Percentiles rank a stretch among this genome's conserved stretches.
Evolutionary conservation across 2,113 vertebrate genomes (phyloP).

Genomic region (Cynopterus brachyotis): DNA sequence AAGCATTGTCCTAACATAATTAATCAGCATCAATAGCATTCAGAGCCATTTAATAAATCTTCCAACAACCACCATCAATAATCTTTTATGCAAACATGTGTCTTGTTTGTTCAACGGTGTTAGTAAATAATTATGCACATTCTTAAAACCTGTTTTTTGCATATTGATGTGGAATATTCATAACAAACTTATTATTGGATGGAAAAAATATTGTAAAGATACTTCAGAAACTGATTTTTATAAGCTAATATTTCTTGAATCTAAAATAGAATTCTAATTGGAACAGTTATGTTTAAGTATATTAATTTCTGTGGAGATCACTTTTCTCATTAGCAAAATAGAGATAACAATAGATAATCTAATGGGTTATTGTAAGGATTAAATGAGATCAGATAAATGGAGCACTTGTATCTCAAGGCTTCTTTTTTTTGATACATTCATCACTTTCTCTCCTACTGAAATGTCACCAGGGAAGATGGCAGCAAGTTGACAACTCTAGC

Average conservation of each 20-base stretch:
- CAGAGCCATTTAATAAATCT: background rate
- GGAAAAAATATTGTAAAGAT: background rate
- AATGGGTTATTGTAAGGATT: background rate
- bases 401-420: background rate
- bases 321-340: background rate
- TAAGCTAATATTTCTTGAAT: background rate
- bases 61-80: background rate
- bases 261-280: slow-evolving; percentile 9
- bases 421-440: background rate
- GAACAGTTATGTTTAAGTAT: background rate
- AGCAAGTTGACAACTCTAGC: background rate
- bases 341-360: background rate
- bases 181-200: background rate
- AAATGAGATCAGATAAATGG: background rate
- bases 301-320: background rate
- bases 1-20: background rate
- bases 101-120: background rate
- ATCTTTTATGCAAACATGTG: background rate
- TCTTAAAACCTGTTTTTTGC: background rate
- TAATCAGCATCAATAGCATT: background rate
- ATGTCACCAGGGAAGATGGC: background rate
- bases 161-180: background rate
- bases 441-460: background rate
- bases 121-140: background rate
- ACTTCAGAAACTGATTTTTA: slow-evolving; percentile 9